Percentiles rank a stretch among this genome's conserved stretches.
Conservation (phyloP, 2,888 invertebrate genomes). For the Phragmatobia fuliginosa region DNA sequence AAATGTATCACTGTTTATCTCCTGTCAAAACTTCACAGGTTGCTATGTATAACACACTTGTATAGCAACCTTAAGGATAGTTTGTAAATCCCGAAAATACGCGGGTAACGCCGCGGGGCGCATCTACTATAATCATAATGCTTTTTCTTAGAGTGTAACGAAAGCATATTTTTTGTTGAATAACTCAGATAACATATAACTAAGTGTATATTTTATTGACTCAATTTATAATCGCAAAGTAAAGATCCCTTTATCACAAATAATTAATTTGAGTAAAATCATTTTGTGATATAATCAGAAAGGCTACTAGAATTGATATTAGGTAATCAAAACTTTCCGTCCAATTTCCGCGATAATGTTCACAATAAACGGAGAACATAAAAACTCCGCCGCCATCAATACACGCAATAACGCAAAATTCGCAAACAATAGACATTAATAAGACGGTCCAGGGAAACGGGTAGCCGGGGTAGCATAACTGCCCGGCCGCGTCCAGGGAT, state of each 20-base stretch:
- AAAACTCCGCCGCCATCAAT: slow-evolving; percentile 61
- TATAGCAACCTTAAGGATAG: too few species aligned
- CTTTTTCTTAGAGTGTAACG: not conserved
- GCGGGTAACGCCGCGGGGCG: too few species aligned
- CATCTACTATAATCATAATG: not conserved
- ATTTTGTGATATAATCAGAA: not conserved
- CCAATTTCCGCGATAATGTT: slow-evolving; percentile 17
- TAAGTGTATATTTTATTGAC: not conserved
- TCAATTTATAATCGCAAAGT: not conserved
- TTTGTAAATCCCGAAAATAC: too few species aligned
- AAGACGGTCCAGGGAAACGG: slow-evolving; percentile 72
- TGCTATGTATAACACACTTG: too few species aligned
- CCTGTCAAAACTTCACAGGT: too few species aligned
- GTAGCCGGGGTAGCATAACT: slow-evolving; percentile 60
- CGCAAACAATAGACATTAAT: slow-evolving; percentile 85
- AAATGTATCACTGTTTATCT: too few species aligned
- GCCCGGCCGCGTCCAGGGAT: slow-evolving; percentile 71
- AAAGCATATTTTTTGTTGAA: not conserved
- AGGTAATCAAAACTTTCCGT: slow-evolving; percentile 17
- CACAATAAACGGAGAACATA: slow-evolving; percentile 48
- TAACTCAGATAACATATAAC: not conserved
- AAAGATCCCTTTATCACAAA: not conserved
- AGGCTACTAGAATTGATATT: not conserved
- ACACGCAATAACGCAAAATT: slow-evolving; percentile 81
- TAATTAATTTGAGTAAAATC: not conserved